A percentile compares a stretch with the other conserved stretches of the same genome.
Conservation (phyloP, 2,113 vertebrate genomes). For the Pseudonaja textilis region DNA sequence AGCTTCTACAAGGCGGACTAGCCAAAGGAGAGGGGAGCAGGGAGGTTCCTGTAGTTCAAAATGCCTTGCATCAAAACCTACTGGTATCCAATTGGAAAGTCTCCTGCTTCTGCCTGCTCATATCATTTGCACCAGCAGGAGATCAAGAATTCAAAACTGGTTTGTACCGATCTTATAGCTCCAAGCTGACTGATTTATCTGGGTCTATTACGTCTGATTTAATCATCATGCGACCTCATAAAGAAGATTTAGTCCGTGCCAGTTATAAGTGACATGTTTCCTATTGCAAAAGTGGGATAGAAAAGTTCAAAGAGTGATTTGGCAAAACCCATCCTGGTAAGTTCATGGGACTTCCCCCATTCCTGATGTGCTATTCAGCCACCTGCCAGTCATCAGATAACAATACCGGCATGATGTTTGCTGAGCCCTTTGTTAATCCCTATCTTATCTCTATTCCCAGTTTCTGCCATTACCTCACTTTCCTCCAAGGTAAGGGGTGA, state of each 20-base stretch:
- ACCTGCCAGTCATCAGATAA: not conserved
- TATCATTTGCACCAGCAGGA: constrained; percentile 34
- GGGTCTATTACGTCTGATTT: not conserved
- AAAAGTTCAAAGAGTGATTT: not conserved
- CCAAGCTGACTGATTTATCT: not conserved
- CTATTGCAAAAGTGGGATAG: not conserved
- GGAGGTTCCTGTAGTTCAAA: not conserved
- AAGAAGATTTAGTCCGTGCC: not conserved
- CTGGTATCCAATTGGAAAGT: not conserved
- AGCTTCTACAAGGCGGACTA: not conserved
- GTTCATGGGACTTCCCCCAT: not conserved
- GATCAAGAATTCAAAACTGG: constrained; percentile 18
- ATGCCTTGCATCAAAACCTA: not conserved
- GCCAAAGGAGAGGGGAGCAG: not conserved
- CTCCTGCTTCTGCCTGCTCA: constrained; percentile 1
- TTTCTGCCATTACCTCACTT: not conserved
- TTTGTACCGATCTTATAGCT: not conserved
- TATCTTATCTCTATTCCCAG: not conserved
- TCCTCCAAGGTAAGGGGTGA: not conserved
- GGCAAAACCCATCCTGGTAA: not conserved
- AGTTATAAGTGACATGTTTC: not conserved
- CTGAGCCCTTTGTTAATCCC: not conserved
- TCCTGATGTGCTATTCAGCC: not conserved
- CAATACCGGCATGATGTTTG: not conserved
- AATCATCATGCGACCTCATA: too few relatives aligned